Percentiles rank a stretch among this genome's conserved stretches.
Evolutionary conservation across 2,888 invertebrate species (phyloP).

Genomic region (Heliconius hortense): DNA sequence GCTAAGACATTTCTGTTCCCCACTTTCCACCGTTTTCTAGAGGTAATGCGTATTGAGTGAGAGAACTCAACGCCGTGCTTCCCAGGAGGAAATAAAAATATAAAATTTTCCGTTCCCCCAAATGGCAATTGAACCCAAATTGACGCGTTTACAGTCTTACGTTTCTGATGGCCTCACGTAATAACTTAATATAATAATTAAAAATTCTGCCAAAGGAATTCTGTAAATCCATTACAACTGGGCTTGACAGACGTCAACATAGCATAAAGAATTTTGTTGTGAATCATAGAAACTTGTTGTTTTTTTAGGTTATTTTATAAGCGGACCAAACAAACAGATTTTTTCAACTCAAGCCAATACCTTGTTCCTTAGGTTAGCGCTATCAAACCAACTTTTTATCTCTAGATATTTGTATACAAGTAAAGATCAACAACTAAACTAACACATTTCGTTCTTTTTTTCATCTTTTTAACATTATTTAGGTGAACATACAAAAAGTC

Average conservation of each 20-base stretch:
- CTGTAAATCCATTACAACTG: too few species aligned
- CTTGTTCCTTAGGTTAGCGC: too few species aligned
- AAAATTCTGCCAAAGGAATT: too few species aligned
- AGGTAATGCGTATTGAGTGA: neutral
- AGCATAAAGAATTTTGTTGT: too few species aligned
- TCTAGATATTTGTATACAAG: neutral
- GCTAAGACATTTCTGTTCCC: neutral
- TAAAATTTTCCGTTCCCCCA: neutral
- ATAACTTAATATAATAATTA: too few species aligned
- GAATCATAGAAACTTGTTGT: too few species aligned
- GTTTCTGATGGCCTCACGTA: too few species aligned
- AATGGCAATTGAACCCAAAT: neutral
- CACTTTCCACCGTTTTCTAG: neutral
- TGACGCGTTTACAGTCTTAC: neutral
- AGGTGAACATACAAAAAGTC: slow-evolving; percentile 84
- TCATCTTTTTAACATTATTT: neutral
- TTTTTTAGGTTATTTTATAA: too few species aligned
- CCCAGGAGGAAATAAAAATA: neutral
- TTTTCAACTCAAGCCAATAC: too few species aligned
- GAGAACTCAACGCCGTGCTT: neutral
- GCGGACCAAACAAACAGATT: too few species aligned
- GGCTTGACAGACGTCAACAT: too few species aligned
- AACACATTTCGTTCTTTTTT: neutral
- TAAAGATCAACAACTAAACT: neutral
- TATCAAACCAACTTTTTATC: neutral